Evolutionary conservation across 2,888 invertebrate species (phyloP).

Genomic region (Empis stercorea): DNA sequence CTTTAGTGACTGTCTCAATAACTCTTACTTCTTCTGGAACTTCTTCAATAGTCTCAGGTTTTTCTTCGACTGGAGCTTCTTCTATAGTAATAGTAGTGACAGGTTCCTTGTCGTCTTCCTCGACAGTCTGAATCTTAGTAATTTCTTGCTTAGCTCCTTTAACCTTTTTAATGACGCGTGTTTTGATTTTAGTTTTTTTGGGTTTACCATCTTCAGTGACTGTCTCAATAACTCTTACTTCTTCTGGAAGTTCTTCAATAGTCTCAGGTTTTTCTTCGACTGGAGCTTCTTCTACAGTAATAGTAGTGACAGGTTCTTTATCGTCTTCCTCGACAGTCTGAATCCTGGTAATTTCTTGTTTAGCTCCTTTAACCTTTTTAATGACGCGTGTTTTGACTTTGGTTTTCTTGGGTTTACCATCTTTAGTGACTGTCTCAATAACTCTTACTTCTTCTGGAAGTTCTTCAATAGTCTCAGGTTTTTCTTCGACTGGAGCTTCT

Average conservation of each 20-base stretch:
- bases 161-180: constrained; percentile 26
- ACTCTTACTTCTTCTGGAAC: constrained; percentile 22
- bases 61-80: constrained; percentile 22
- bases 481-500: constrained; percentile 17
- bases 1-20: constrained; percentile 23
- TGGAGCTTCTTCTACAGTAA: constrained; percentile 11
- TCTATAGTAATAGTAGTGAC: constrained; percentile 24
- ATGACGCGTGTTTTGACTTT: constrained; percentile 22
- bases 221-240: constrained; percentile 19
- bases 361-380: constrained; percentile 29
- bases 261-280: constrained; percentile 19
- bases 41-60: constrained; percentile 14
- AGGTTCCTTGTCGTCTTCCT: constrained; percentile 27
- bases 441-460: constrained; percentile 33
- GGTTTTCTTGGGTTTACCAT: constrained; percentile 25
- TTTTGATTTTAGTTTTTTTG: constrained; percentile 25
- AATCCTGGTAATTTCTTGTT: constrained; percentile 28
- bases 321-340: constrained; percentile 34
- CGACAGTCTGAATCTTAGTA: constrained; percentile 25
- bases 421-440: constrained; percentile 30
- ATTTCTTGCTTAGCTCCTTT: constrained; percentile 22
- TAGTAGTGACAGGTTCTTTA: constrained; percentile 22
- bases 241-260: constrained; percentile 18
- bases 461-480: constrained; percentile 16
- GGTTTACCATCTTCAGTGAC: constrained; percentile 22